Conservation (phyloP, 2,888 invertebrate genomes). For the Leptopterna dolabrata region DNA sequence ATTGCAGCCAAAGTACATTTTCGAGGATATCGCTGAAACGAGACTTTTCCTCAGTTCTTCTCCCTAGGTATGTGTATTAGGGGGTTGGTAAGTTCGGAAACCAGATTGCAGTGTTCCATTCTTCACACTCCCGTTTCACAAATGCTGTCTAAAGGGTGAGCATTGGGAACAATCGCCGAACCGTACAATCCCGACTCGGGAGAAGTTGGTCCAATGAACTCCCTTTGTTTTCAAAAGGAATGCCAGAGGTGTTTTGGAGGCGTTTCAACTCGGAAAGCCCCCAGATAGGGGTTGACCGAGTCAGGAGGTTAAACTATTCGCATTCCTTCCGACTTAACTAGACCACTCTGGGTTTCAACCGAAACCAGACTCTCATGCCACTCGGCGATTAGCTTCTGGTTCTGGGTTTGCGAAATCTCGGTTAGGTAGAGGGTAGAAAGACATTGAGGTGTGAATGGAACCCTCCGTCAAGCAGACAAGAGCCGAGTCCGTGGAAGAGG, state of each 20-base stretch:
- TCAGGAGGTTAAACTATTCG: conserved; percentile 25
- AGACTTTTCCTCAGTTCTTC: no score
- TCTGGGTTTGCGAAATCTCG: not conserved
- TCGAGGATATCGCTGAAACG: no score
- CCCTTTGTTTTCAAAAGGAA: conserved; percentile 40
- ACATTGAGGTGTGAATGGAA: not conserved
- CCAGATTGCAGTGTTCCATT: not conserved
- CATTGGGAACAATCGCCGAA: not conserved
- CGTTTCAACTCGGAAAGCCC: conserved; percentile 3
- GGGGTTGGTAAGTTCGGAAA: not conserved
- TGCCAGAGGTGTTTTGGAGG: conserved; percentile 35
- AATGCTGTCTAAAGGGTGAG: not conserved
- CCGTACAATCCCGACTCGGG: not conserved
- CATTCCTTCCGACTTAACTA: conserved; percentile 43
- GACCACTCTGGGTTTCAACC: not conserved
- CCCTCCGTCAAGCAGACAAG: not conserved
- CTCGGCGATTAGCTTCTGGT: not conserved
- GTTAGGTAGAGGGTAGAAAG: not conserved
- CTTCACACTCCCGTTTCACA: not conserved
- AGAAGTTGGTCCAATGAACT: conserved; percentile 11
- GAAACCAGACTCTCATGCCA: conserved; percentile 8
- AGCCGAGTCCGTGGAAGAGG: no score
- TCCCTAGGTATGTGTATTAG: no score
- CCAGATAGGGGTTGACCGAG: not conserved
- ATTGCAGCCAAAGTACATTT: no score